Percentiles rank a stretch among this genome's conserved stretches.
phyloP scores from a whole-genome alignment of 2,888 invertebrate species.

The Flexamia atlantica region DNA sequence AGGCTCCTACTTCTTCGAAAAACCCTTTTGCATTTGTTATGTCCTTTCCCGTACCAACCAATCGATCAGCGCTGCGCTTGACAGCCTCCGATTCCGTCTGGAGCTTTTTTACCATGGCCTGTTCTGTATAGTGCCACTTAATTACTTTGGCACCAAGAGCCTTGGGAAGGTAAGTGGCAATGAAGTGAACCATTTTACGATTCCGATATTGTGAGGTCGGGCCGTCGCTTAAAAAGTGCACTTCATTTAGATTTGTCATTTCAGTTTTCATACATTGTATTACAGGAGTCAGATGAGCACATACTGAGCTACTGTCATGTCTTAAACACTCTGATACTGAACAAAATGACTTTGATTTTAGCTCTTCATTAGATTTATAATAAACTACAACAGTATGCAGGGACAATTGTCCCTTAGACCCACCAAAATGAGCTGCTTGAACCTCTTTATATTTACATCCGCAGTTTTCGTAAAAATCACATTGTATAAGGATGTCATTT shows the following conservation, averaged over 20 bases:
- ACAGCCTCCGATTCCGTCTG: too few species aligned
- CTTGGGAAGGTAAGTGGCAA: neutral
- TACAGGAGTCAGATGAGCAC: conserved; percentile 10
- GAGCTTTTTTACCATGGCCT: neutral
- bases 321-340: conserved; percentile 3
- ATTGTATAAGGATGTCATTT: conserved; percentile 12
- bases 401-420: neutral
- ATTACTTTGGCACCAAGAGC: neutral
- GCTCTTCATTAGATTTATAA: neutral
- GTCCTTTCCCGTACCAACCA: conserved; percentile 7
- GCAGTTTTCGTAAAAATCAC: conserved; percentile 17
- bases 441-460: conserved; percentile 30
- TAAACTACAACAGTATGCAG: conserved; percentile 15
- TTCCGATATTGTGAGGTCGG: neutral
- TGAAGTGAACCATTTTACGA: neutral
- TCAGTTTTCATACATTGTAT: conserved; percentile 23
- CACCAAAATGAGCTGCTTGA: conserved; percentile 34
- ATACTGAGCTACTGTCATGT: conserved; percentile 1
- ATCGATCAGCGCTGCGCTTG: neutral
- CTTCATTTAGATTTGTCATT: neutral
- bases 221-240: conserved; percentile 11
- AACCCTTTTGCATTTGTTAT: neutral
- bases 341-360: conserved; percentile 19
- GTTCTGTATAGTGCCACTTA: conserved; percentile 21
- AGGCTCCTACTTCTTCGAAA: neutral